Percentiles rank a stretch among this genome's conserved stretches.
phyloP scores from a whole-genome alignment of 2,797 vertebrate genomes.

The Malacoraja senta region DNA sequence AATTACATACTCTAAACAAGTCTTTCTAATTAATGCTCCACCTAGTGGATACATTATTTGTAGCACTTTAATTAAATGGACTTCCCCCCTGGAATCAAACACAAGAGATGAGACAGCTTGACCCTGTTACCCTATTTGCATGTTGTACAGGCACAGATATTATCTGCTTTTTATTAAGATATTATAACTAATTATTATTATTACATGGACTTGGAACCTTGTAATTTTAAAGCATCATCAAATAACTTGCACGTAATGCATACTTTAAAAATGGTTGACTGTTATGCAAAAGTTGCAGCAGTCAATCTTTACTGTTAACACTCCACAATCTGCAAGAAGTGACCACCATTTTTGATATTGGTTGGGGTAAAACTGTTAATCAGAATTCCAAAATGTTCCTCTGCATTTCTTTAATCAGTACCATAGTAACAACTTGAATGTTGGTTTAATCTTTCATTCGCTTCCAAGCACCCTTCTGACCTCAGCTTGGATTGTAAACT shows the following conservation, averaged over 20 bases:
- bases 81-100: not conserved
- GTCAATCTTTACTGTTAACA: not conserved
- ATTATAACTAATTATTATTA: not conserved
- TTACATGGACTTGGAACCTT: not conserved
- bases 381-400: not conserved
- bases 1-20: not conserved
- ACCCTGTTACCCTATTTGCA: not conserved
- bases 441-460: too few relatives aligned
- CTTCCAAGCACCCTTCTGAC: not conserved
- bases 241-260: not conserved
- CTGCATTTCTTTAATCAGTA: not conserved
- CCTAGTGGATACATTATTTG: slow-evolving; percentile 23
- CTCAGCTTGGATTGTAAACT: not conserved
- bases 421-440: not conserved
- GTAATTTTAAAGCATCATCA: not conserved
- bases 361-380: not conserved
- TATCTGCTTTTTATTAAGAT: not conserved
- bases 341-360: not conserved
- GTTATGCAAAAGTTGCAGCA: not conserved
- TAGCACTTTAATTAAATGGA: not conserved
- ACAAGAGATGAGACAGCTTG: not conserved
- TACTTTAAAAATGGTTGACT: not conserved
- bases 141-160: not conserved
- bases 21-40: not conserved
- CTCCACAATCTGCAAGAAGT: not conserved